Evolutionary conservation across 92 coral and sea anemone species (phyloP), one percentile per base, ranked within the genome.

Genomic region (Metridium senile): DNA sequence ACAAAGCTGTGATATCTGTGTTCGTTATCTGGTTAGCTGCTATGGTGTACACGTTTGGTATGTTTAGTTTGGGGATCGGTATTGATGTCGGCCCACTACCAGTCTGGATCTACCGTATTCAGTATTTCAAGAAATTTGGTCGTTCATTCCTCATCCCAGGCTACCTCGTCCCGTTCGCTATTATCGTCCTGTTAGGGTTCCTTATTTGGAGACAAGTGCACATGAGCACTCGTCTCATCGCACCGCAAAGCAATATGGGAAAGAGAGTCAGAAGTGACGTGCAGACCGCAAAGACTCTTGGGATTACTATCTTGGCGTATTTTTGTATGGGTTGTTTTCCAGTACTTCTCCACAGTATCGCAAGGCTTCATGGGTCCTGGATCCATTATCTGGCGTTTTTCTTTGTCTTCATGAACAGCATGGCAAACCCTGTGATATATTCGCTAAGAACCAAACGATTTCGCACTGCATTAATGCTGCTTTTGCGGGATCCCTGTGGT

Each of bases 301-400:
- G 93, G 58, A 59, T 88, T 26, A 89, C 95, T 10, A 74, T 85
- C 43, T 16, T 68, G 26, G 87, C 89, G 13, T 91, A 88, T 71
- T 82, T 91, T 73, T 82, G 62, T 75, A 91, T 85, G 97, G 91
- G 97, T 8, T 84, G 85, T 26, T 79, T 91, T n/a, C 97, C 97
- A 33, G 83, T 89, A 79, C 46, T 91, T 46, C 68, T 89, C 20
- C 97, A 91, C 33, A 91, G 77, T 58, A 73, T 91, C 47, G 91
- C 93, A 33, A 76, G 54, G 83, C 73, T 82, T 46, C 97, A 91
- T 49, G 97, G 97, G 4, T 64, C 91, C 1, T 91, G 97, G 97
- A 70, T 74, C 16, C 93, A 91, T 57, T 91, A 81, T 27, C 79
- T 89, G 43, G 97, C 97, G 45, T 89, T 49, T 77, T 91, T 91